These are phyloP conservation scores for Subanguina moxae DNA, from an alignment of 1,140 invertebrate species.

Conservation along the genomic window DNA sequence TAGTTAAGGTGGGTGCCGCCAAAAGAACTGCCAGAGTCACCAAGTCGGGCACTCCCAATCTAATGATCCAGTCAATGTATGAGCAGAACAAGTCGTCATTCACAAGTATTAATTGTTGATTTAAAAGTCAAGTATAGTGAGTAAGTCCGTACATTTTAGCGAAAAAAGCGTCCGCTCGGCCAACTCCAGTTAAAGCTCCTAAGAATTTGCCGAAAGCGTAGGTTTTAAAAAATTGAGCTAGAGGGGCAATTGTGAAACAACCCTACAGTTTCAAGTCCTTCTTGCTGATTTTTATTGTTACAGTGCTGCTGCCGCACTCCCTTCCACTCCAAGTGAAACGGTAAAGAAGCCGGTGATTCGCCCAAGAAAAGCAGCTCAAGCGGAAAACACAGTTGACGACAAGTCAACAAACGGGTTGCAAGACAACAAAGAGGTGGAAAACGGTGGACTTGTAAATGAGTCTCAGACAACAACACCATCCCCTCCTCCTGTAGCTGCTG, in stretches of 20 bases:
- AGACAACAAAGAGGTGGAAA: too few relatives aligned
- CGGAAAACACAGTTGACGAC: neutral
- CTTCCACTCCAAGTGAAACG: neutral
- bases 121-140: slow-evolving; percentile 1
- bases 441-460: too few relatives aligned
- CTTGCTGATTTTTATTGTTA: neutral
- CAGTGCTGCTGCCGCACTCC: neutral
- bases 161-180: too few relatives aligned
- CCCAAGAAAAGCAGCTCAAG: slow-evolving; percentile 7
- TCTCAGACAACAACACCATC: too few relatives aligned
- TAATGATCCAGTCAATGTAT: slow-evolving; percentile 36
- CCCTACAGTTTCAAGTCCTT: too few relatives aligned
- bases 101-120: slow-evolving; percentile 2
- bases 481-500: neutral
- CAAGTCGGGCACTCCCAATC: neutral
- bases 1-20: neutral
- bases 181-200: slow-evolving; percentile 1
- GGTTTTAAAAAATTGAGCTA: neutral
- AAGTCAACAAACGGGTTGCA: too few relatives aligned
- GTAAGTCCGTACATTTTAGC: too few relatives aligned
- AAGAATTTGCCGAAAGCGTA: neutral
- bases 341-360: slow-evolving; percentile 3
- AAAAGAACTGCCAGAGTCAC: neutral
- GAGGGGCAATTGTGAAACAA: too few relatives aligned
- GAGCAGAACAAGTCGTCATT: neutral